Base-by-base conservation (phyloP, 2,113 vertebrate genomes). In the Chroicocephalus ridibundus region DNA sequence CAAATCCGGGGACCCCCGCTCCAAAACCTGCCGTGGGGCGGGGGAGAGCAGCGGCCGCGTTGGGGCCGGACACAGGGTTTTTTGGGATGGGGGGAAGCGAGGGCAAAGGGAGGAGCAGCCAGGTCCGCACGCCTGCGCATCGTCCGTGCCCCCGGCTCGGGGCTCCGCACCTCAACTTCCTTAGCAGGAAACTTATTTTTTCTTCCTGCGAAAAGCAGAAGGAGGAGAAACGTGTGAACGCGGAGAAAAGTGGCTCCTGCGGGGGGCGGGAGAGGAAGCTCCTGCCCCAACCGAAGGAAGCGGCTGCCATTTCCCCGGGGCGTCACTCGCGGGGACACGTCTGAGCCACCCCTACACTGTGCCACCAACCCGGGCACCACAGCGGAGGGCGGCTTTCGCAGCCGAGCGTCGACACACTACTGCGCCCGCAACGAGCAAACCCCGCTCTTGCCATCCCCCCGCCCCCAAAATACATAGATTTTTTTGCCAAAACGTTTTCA, bases 201-300 rank as follows among this genome's bases (percentile, higher is more conserved):
- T 97, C 94, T 97, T 97, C 94, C 96, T 97, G 94, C 2, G 0
- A 82, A 96, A 97, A 95, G 95, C 89, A 96, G 91, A 97, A 96
- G 84, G 62, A 79, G 84, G 78, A 93, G 90, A 82, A 93, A 72
- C 0, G 3, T 13, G 54, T 96, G 74, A 96, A 65, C 0, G 1
- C 7, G 1, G 46, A 70, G 42, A 31, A 84, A 32, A 70, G 32
- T 0, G 0, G 61, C n/a, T 32, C n/a, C 4, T 15, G 21, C 46
- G 54, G 72, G 5, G 20, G 11, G 20, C 21, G 10, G 20, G 47
- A 2, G 90, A 85, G 65, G 91, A 94, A 95, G 87, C 57, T 84
- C 42, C 77, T 69, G 77, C 21, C 69, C 52, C n/a, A 29, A 2
- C n/a, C 0, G 1, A 60, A 52, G 69, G 94, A 91, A 89, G 69